A percentile compares a stretch with the other conserved stretches of the same genome.
phyloP scores from a whole-genome alignment of 2,113 vertebrate genomes.

The Cololabis saira region DNA sequence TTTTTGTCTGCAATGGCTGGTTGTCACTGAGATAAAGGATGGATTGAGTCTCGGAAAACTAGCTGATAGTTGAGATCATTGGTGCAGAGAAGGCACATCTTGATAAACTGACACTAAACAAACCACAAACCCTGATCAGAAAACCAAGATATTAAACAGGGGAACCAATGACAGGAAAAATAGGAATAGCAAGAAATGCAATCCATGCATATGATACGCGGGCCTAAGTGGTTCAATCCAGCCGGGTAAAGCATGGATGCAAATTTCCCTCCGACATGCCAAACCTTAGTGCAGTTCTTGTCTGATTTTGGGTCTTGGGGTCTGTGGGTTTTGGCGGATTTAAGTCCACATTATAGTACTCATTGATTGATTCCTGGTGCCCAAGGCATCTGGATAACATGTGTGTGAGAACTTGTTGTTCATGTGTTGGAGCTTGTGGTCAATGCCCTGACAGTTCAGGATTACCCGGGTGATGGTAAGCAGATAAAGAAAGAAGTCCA shows the following conservation, averaged over 20 bases:
- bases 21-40: constrained; percentile 24
- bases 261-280: constrained; percentile 10
- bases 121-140: background rate
- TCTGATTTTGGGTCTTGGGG: constrained; percentile 17
- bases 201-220: constrained; percentile 2
- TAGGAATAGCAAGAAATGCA: background rate
- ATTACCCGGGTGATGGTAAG: constrained; percentile 46
- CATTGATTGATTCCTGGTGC: constrained; percentile 52
- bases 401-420: constrained; percentile 1
- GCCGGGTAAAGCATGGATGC: constrained; percentile 5
- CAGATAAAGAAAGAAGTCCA: constrained; percentile 54
- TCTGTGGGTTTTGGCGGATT: constrained; percentile 4
- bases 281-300: background rate
- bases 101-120: constrained; percentile 2
- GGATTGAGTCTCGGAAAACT: constrained; percentile 7
- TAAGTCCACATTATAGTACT: constrained; percentile 36
- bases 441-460: constrained; percentile 63
- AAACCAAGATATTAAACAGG: background rate
- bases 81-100: background rate
- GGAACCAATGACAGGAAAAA: background rate
- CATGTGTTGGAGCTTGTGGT: constrained; percentile 26
- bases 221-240: background rate
- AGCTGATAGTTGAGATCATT: constrained; percentile 4
- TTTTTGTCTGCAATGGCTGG: constrained; percentile 14
- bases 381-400: constrained; percentile 12